phyloP scores from a whole-genome alignment of 2,888 invertebrate species.

The Dryococelus australis region DNA sequence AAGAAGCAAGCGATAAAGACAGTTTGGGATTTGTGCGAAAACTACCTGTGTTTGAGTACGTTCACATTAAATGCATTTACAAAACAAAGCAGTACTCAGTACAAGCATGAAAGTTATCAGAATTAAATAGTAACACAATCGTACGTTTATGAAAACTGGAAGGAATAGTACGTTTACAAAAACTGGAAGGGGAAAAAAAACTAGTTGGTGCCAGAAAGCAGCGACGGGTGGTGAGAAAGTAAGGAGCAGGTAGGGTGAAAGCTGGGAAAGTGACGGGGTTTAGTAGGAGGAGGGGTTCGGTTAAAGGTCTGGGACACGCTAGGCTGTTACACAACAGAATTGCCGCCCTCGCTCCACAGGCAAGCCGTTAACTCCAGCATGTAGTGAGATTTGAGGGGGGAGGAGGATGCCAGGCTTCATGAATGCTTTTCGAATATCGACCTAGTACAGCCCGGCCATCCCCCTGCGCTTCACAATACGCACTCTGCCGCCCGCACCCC shows the following conservation, averaged over 20 bases:
- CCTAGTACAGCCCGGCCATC: not conserved
- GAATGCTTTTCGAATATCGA: conserved; percentile 16
- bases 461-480: not conserved
- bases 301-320: not conserved
- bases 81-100: no score
- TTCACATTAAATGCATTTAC: no score
- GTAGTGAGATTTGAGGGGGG: not conserved
- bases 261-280: not conserved
- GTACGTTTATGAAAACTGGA: no score
- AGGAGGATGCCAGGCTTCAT: not conserved
- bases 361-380: not conserved
- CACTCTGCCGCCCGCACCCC: not conserved
- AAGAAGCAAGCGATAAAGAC: no score
- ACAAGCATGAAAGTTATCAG: no score
- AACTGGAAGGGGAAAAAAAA: no score
- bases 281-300: not conserved
- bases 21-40: no score
- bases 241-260: not conserved
- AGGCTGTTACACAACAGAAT: not conserved
- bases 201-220: no score
- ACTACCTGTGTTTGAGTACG: no score
- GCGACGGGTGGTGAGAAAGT: not conserved
- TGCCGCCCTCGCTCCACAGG: not conserved
- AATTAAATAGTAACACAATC: no score
- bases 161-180: no score